Conservation (phyloP, 2,888 invertebrate genomes). For the Caenorhabditis uteleia region DNA sequence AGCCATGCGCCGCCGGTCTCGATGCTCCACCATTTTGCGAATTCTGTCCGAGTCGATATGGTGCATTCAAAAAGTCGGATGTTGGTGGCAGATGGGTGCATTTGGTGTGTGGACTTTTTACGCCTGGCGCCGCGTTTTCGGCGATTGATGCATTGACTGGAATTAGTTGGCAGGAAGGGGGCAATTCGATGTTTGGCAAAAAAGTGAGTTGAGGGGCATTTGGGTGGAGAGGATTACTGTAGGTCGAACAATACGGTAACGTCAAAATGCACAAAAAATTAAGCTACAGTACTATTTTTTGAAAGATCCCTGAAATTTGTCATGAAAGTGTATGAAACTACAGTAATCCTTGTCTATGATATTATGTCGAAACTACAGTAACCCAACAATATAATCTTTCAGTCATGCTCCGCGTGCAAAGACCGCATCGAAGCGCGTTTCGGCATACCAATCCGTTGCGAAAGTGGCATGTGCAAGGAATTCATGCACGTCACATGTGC, state of each 20-base stretch:
- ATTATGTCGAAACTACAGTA: too few relatives aligned
- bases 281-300: too few relatives aligned
- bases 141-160: slow-evolving; percentile 87
- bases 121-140: slow-evolving; percentile 94
- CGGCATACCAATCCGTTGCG: slow-evolving; percentile 94
- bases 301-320: too few relatives aligned
- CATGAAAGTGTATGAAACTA: too few relatives aligned
- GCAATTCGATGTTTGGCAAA: slow-evolving; percentile 94
- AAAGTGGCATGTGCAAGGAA: slow-evolving; percentile 96
- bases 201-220: slow-evolving; percentile 72
- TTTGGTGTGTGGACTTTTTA: slow-evolving; percentile 93
- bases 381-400: slow-evolving; percentile 8
- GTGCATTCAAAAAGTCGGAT: slow-evolving; percentile 85
- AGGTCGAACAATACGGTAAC: too few relatives aligned
- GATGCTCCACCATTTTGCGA: slow-evolving; percentile 83
- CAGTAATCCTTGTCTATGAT: too few relatives aligned
- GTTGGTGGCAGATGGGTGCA: slow-evolving; percentile 82
- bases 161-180: slow-evolving; percentile 92
- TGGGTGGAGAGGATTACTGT: too few relatives aligned
- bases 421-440: slow-evolving; percentile 86
- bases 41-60: slow-evolving; percentile 87
- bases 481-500: slow-evolving; percentile 94
- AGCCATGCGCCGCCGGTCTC: slow-evolving; percentile 78
- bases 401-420: slow-evolving; percentile 85
- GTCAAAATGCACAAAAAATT: too few relatives aligned